Evolutionary conservation across 2,113 vertebrate species (phyloP), one percentile per base, ranked within the genome.

Genomic region (Varanus komodoensis): DNA sequence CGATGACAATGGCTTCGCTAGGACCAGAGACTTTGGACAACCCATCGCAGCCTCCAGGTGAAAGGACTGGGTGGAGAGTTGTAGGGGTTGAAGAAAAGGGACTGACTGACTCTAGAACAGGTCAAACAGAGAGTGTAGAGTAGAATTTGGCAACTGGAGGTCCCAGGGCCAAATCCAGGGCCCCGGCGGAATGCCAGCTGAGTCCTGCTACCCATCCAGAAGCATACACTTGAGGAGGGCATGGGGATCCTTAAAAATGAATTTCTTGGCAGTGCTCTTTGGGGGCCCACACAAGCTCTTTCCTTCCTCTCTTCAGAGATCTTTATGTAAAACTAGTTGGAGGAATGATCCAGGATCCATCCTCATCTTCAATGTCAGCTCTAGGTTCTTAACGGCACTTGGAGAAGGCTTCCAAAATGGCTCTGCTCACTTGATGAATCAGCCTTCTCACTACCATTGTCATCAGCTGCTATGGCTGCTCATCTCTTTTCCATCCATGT

Each of bases 1-100:
- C 2, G 61, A 64, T 21, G 23, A 68, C 86, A 83, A 87, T 91
- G 90, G 71, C 90, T 68, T 87, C 86, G 34, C 68, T 82, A 29
- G 54, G 23, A 9, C 11, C 85, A 32, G 44, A 54, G n/a, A 52
- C 71, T 14, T 54, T 69, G 71, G 80, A 83, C 3, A 78, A 44
- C 48, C 85, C 61, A 71, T n/a, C 90, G 68, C 86, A 77, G 32
- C 80, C 80, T 87, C 86, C 80, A 87, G 86, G 86, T 87, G 80
- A 87, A 78, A n/a, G 82, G 12, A 52, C 57, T 68, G 8, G 69
- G 48, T 73, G 32, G 48, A 19, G 48, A n/a, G 14, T 38, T 23
- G n/a, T 21, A 34, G 78, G 68, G 67, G 32, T 4, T 1, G 25
- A 25, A 6, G 23, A 38, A 17, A 87, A 54, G 52, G 32, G 19